phyloP scores from a whole-genome alignment of 2,888 invertebrate genomes.

The Eurytoma adleriae region DNA sequence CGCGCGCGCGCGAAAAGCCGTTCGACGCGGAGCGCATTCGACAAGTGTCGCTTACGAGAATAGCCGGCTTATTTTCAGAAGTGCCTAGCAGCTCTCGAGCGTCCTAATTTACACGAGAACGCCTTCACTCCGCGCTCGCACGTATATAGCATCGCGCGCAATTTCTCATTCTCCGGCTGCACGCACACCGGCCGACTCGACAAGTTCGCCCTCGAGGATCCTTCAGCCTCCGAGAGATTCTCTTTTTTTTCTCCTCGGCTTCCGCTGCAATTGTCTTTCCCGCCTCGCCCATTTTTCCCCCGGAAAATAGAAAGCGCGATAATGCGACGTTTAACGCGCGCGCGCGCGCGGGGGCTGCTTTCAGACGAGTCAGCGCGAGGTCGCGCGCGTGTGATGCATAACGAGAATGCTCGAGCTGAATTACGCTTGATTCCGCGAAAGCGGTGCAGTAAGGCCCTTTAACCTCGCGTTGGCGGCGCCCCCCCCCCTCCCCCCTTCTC shows the following conservation, averaged over 20 bases:
- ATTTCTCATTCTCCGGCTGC: not conserved
- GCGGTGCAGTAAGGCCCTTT: constrained; percentile 10
- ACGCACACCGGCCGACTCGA: not conserved
- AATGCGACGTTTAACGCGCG: constrained; percentile 26
- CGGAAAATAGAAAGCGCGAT: constrained; percentile 24
- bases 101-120: constrained; percentile 27
- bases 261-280: not conserved
- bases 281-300: not conserved
- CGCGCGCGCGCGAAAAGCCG: not conserved
- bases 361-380: not conserved
- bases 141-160: not conserved
- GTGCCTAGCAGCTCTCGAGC: constrained; percentile 8
- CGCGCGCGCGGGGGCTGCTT: not conserved
- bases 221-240: constrained; percentile 3
- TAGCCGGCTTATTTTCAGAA: constrained; percentile 26
- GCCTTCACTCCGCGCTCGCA: not conserved
- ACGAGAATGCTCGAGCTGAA: constrained; percentile 39
- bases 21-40: not conserved
- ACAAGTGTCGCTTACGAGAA: constrained; percentile 32
- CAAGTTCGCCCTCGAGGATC: constrained; percentile 7
- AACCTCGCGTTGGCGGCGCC: not conserved
- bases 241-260: not conserved
- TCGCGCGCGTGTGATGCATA: not conserved
- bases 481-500: not conserved
- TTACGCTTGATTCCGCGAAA: constrained; percentile 30